Evolutionary conservation across 2,113 vertebrate species (phyloP).

Genomic region (Dicentrarchus labrax): DNA sequence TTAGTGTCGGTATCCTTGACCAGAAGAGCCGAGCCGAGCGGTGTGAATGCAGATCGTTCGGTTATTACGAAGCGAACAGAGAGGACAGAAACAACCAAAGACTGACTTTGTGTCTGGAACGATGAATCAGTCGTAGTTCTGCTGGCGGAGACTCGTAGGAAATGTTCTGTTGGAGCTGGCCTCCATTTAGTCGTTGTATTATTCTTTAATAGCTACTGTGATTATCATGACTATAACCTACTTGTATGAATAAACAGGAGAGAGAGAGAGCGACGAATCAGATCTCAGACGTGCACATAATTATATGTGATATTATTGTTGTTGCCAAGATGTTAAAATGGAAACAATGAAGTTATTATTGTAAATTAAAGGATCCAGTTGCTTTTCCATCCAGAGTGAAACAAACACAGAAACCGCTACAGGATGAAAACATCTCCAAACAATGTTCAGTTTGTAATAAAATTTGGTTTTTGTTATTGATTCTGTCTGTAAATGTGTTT

Average conservation of each 20-base stretch:
- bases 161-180: conserved; percentile 78
- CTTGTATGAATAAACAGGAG: conserved; percentile 7
- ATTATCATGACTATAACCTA: conserved; percentile 23
- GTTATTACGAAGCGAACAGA: not conserved
- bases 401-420: conserved; percentile 5
- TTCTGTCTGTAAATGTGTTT: not conserved
- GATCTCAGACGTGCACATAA: not conserved
- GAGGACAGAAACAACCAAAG: not conserved
- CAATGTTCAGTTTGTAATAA: conserved; percentile 11
- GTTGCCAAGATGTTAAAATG: not conserved
- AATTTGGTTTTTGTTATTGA: not conserved
- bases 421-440: not conserved
- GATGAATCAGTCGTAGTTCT: conserved; percentile 15
- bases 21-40: too few species aligned
- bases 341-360: not conserved
- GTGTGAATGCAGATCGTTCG: not conserved
- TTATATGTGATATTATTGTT: not conserved
- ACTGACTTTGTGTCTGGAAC: conserved; percentile 14
- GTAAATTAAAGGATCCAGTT: not conserved
- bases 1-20: too few species aligned
- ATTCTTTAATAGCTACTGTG: conserved; percentile 39
- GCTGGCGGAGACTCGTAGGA: conserved; percentile 38
- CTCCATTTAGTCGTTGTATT: conserved; percentile 57
- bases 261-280: not conserved
- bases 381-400: not conserved